phyloP scores from a whole-genome alignment of 2,113 vertebrate genomes.

The Ctenomys sociabilis region DNA sequence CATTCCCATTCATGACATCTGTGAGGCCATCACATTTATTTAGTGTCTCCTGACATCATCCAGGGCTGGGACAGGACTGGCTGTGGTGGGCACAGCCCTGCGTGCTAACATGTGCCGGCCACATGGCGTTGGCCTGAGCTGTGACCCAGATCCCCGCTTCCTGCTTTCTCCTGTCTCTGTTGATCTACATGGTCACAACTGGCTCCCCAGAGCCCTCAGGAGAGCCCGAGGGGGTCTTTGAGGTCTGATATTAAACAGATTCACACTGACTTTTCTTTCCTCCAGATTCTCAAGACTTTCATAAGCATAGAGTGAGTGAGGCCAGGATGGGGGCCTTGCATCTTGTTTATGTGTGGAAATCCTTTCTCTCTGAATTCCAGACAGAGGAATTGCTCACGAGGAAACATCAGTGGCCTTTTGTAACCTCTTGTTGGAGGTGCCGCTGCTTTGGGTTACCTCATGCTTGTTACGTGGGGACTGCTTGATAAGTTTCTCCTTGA shows the following conservation, averaged over 20 bases:
- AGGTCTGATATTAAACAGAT: background rate
- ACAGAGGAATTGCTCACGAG: background rate
- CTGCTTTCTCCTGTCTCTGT: background rate
- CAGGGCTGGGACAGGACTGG: background rate
- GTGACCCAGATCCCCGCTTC: too few relatives aligned
- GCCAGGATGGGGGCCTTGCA: fast-evolving
- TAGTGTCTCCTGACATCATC: background rate
- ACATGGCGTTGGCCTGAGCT: background rate
- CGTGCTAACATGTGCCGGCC: fast-evolving
- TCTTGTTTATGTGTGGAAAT: background rate
- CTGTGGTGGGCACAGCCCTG: background rate
- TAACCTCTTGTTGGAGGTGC: background rate
- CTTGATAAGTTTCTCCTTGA: constrained; percentile 68
- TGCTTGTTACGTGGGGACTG: constrained; percentile 10
- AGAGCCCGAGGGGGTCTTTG: background rate
- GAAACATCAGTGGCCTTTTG: background rate
- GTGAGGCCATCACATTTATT: background rate
- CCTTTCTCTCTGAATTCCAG: background rate
- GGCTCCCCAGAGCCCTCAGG: background rate
- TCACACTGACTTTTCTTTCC: background rate
- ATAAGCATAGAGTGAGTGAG: background rate
- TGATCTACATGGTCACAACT: background rate
- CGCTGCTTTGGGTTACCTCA: background rate
- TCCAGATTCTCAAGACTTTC: background rate
- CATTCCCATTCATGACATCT: background rate